Base-by-base conservation (phyloP, 2,888 invertebrate genomes). In the Athalia cordata region DNA sequence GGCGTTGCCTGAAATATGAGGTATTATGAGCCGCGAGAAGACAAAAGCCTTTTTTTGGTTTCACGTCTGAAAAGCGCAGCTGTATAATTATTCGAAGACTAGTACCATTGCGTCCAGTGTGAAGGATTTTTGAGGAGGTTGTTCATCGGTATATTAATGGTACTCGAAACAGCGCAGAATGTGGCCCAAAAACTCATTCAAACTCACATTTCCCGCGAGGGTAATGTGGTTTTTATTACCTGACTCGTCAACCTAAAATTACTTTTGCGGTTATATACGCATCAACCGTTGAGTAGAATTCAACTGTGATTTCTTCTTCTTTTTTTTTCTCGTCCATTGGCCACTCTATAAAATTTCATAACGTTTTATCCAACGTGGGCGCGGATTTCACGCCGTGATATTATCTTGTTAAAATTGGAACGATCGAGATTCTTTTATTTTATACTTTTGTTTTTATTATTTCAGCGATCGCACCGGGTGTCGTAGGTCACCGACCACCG, bases 211-310 rank as follows among this genome's bases (percentile, higher is more conserved):
- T 29, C 45, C 64, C 64, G 64, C 45, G 64, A 47, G 62, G n/a
- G 45, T 64, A 13, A 64, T 45, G 11, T 7, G 11, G 45, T 45
- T 64, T 64, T 64, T 64, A n/a, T 64, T 64, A 64, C 45, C 45
- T 45, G 9, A 29, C 45, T 64, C 45, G 64, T 64, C 64, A 64
- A 29, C 29, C 64, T 11, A 64, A 45, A 64, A 64, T 64, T 11
- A 64, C 11, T 29, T n/a, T 45, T 45, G 9, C 29, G 64, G 45
- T 64, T 64, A 64, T 52, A 52, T 3, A 52, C 45, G 29, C 64
- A 43, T 43, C n/a, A 29, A 64, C 29, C 29, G 29, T 29, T 9
- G 15, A 52, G 8, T 29, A 64, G n/a, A 45, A 64, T 45, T 64
- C n/a, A 64, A 6, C 45, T 47, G 45, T 7, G 64, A 64, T 13